Evolutionary conservation across 1,140 invertebrate genomes (phyloP), one percentile per base, ranked within the genome.

Genomic region (Drosophila azteca): DNA sequence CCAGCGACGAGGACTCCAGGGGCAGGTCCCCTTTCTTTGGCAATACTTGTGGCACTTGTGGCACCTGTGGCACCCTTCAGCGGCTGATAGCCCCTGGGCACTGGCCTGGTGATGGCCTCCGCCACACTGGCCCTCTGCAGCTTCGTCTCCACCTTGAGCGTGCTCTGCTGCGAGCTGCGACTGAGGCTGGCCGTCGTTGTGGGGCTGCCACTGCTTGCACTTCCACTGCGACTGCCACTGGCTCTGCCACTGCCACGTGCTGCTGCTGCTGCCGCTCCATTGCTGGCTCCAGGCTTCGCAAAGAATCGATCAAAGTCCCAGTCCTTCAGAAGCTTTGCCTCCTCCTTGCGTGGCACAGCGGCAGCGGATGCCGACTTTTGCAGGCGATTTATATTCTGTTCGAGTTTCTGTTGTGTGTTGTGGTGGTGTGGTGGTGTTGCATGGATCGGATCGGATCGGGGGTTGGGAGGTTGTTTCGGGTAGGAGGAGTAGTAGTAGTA

Each of bases 281-380:
- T 35, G 31, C 3, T 35, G 9, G 35, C 4, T 31, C 31, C 31
- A 11, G 51, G 72, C 59, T 93, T 93, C 77, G 95, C 95, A 91
- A 97, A 96, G 93, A 96, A 96, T 90, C 95, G 94, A 69, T 95
- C 95, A 92, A 97, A 95, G 92, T 96, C 95, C 96, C 96, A 97
- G 70, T 96, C 96, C 91, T 95, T 95, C 50, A 97, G 92, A 31
- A 96, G 93, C 9, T 67, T 82, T 6, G 52, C 54, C 17, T 79
- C 84, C 31, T 77, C 60, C 24, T 46, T 75, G 2, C 41, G 78
- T n/a, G 75, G 60, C 44, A 52, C 61, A 48, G 48, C 74, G 31
- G 89, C 90, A 52, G 88, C 88, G 48, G 88, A 90, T 48, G 90
- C 84, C n/a, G 85, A 90, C 77, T 90, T 90, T 91, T 90, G 90